phyloP scores from a whole-genome alignment of 1,140 invertebrate species.

The Aculops lycopersici region DNA sequence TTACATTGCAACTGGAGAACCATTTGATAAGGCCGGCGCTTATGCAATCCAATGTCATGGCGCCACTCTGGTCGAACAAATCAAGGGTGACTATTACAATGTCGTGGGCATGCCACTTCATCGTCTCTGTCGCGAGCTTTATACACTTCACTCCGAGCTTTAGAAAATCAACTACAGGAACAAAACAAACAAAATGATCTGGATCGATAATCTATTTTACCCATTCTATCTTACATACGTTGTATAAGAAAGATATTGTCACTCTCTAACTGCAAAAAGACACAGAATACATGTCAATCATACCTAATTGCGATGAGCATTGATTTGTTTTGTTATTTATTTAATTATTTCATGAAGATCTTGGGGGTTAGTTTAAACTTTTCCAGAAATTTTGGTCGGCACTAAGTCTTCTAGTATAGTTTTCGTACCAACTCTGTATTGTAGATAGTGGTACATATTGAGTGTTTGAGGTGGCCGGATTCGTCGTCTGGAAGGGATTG shows the following conservation, averaged over 20 bases:
- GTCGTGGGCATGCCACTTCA: slow-evolving; percentile 71
- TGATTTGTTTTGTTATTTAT: too few species aligned
- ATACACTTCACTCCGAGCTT: slow-evolving; percentile 1
- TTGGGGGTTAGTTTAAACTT: too few species aligned
- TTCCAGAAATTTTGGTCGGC: slow-evolving; percentile 89
- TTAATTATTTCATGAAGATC: too few species aligned
- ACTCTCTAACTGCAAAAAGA: too few species aligned
- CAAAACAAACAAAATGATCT: too few species aligned
- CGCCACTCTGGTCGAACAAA: slow-evolving; percentile 43
- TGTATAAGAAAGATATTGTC: too few species aligned
- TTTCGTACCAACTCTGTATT: slow-evolving; percentile 68
- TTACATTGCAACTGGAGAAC: slow-evolving; percentile 55
- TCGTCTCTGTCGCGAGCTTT: slow-evolving; percentile 30
- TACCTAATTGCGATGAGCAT: too few species aligned
- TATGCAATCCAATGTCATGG: slow-evolving; percentile 76
- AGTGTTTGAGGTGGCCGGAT: slow-evolving; percentile 23
- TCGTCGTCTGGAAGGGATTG: slow-evolving; percentile 39
- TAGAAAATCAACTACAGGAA: too few species aligned
- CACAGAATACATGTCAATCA: too few species aligned
- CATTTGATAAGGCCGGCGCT: slow-evolving; percentile 69
- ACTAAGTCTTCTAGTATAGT: slow-evolving; percentile 50
- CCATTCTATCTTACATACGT: too few species aligned
- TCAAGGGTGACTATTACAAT: slow-evolving; percentile 68
- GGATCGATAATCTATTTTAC: too few species aligned
- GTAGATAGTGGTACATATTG: slow-evolving; percentile 51